These are phyloP conservation scores for Galerucella calmariensis DNA, from an alignment of 2,888 invertebrate genomes.

Conservation along the genomic window DNA sequence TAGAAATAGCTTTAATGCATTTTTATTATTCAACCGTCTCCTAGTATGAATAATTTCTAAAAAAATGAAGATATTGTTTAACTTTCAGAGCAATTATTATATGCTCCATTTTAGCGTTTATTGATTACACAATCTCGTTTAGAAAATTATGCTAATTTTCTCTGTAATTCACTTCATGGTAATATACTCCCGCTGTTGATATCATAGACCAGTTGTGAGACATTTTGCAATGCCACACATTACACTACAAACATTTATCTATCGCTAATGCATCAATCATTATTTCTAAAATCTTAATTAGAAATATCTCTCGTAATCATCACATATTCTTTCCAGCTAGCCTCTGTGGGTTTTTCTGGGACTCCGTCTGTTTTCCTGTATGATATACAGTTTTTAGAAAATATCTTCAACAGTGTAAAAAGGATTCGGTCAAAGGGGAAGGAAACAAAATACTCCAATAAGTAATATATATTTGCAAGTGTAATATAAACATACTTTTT, in stretches of 20 bases:
- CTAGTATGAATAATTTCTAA: too few relatives aligned
- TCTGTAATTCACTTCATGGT: conserved; percentile 33
- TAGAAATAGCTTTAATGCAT: too few relatives aligned
- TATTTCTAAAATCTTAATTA: too few relatives aligned
- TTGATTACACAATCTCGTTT: conserved; percentile 34
- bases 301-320: neutral
- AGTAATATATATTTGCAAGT: neutral
- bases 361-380: too few relatives aligned
- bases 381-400: too few relatives aligned
- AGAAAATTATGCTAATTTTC: conserved; percentile 37
- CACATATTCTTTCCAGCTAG: neutral
- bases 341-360: too few relatives aligned
- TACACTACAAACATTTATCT: neutral
- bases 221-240: neutral
- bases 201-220: conserved; percentile 3
- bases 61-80: neutral
- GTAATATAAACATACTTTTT: too few relatives aligned
- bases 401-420: neutral
- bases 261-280: neutral
- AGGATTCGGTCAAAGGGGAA: too few relatives aligned
- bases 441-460: neutral
- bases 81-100: conserved; percentile 29
- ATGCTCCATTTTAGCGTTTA: conserved; percentile 37
- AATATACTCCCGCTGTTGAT: neutral
- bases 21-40: too few relatives aligned